Evolutionary conservation across 2,888 invertebrate species (phyloP).

Genomic region (Habrosyne pyritoides): DNA sequence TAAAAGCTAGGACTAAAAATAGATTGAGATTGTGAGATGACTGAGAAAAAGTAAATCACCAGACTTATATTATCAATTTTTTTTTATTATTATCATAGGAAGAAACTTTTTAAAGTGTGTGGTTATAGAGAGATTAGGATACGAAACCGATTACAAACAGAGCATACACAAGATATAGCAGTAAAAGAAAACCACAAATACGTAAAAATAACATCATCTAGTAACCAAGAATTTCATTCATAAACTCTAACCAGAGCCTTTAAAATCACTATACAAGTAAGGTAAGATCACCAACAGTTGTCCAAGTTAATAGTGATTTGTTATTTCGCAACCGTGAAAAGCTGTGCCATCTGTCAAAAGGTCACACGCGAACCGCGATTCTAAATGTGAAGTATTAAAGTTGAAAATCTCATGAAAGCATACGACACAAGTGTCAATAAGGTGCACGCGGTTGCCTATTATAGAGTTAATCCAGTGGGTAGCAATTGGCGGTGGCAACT

Average conservation of each 20-base stretch:
- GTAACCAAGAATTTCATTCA: slow-evolving; percentile 41
- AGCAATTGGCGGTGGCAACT: slow-evolving; percentile 62
- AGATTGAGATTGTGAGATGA: no score
- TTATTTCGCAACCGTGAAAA: slow-evolving; percentile 49
- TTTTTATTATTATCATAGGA: no score
- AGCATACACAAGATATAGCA: no score
- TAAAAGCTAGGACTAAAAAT: no score
- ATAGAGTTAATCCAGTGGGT: slow-evolving; percentile 55
- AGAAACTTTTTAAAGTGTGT: no score
- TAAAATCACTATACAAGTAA: slow-evolving; percentile 41
- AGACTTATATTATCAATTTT: no score
- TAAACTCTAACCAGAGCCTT: slow-evolving; percentile 33
- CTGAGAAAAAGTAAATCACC: no score
- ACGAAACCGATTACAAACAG: no score
- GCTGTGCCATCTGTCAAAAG: slow-evolving; percentile 47
- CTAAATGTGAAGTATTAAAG: slow-evolving; percentile 37
- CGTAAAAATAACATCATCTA: background rate
- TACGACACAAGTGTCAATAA: slow-evolving; percentile 15
- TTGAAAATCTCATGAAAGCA: slow-evolving; percentile 34
- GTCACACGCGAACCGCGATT: slow-evolving; percentile 26
- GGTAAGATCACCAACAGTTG: slow-evolving; percentile 55
- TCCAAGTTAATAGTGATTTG: slow-evolving; percentile 66
- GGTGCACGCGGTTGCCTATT: slow-evolving; percentile 47
- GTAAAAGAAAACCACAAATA: background rate
- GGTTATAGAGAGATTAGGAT: no score